These are phyloP conservation scores for Dendropsophus ebraccatus DNA, from an alignment of 2,113 vertebrate species.

Conservation along the genomic window DNA sequence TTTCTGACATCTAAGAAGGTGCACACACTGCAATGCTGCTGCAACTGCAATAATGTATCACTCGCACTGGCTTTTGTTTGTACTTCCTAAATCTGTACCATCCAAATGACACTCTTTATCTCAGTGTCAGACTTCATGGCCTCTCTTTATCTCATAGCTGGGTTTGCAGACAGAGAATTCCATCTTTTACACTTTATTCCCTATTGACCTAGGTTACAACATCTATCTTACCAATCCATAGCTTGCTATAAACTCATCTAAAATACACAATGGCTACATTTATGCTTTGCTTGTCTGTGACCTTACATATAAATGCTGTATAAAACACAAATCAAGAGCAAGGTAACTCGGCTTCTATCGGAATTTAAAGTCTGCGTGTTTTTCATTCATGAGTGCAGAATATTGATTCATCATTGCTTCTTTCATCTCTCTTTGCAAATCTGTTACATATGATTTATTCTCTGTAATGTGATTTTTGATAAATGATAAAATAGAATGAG, in stretches of 20 bases:
- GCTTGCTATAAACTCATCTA: slow-evolving; percentile 32
- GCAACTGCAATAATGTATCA: slow-evolving; percentile 24
- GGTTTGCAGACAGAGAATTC: slow-evolving; percentile 32
- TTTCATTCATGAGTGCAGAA: neutral
- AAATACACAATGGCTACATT: slow-evolving; percentile 28
- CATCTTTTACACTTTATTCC: slow-evolving; percentile 48
- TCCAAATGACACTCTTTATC: slow-evolving; percentile 49
- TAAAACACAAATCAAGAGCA: slow-evolving; percentile 30
- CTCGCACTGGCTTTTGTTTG: slow-evolving; percentile 11
- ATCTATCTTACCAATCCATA: slow-evolving; percentile 41
- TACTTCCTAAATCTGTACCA: slow-evolving; percentile 18
- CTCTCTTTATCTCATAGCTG: slow-evolving; percentile 32
- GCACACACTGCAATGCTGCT: neutral
- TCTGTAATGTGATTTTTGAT: neutral
- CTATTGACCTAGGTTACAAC: slow-evolving; percentile 27
- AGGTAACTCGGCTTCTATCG: neutral
- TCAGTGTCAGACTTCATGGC: slow-evolving; percentile 49
- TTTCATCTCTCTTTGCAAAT: neutral
- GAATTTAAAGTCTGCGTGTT: neutral
- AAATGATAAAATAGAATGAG: neutral
- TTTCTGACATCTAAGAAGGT: neutral
- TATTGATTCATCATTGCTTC: slow-evolving; percentile 1
- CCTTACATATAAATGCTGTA: slow-evolving; percentile 41
- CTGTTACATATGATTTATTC: neutral
- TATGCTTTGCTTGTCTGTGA: slow-evolving; percentile 12